Evolutionary conservation across 2,113 vertebrate species (phyloP), one percentile per base, ranked within the genome.

Genomic region (Nothocercus julius): DNA sequence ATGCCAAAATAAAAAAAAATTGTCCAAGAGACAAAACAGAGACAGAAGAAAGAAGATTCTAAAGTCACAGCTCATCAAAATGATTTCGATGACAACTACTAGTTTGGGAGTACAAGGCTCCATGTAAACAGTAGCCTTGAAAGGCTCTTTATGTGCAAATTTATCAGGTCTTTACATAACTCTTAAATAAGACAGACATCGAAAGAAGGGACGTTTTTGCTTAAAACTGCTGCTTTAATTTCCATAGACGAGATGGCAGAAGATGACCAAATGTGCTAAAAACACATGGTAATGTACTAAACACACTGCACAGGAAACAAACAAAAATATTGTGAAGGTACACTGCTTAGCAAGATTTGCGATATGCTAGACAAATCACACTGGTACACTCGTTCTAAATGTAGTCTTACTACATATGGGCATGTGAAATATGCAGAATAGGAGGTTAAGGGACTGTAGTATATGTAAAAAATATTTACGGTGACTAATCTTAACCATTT

Each of bases 391-490:
- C 64, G n/a, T 30, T 69, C 66, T 84, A 32, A 86, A 67, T 32
- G 32, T 16, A 64, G 16, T 58, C 56, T 15, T 53, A 24, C 68
- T 44, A 49, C 58, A 62, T 56, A 82, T 58, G 53, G 47, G 22
- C 2, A 51, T 30, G n/a, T 56, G 67, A 66, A 73, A 74, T 38
- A 75, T 10, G 49, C 27, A 74, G 30, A 67, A 86, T 80, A 78
- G 15, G 9, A 77, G n/a, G 62, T 79, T 62, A 89, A 89, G 24
- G 13, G 15, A 34, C 2, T 47, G 18, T 1, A 69, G 44, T 0
- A 74, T 28, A 66, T 15, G 9, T 32, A 64, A 92, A 74, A 95
- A 87, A 66, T 63, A 91, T 91, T 93, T 95, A 59, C 13, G 22
- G 13, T 82, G 51, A 85, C 25, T 82, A 45, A 62, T 72, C 49